These are phyloP conservation scores for Watsonalla binaria DNA, from an alignment of 2,888 invertebrate genomes.

Conservation along the genomic window DNA sequence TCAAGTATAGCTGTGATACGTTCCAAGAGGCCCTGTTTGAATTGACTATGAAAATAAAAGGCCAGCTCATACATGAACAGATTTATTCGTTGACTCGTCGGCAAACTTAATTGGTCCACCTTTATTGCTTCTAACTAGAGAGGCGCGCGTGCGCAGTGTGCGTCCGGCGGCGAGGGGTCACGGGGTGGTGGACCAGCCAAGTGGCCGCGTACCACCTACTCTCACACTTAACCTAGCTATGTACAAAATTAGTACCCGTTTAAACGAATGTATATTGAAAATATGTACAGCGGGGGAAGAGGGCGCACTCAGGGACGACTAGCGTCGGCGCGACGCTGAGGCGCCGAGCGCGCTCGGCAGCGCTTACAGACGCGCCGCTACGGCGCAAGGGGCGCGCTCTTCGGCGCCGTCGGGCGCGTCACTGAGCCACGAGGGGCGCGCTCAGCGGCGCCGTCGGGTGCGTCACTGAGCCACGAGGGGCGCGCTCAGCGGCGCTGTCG, in stretches of 20 bases:
- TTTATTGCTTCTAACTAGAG: constrained; percentile 67
- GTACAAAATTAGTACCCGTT: constrained; percentile 73
- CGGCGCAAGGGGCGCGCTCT: constrained; percentile 41
- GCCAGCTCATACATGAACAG: constrained; percentile 56
- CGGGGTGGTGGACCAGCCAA: constrained; percentile 66
- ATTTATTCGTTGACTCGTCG: constrained; percentile 74
- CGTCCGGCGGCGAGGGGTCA: constrained; percentile 17
- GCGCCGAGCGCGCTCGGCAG: constrained; percentile 57
- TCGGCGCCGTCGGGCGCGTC: constrained; percentile 51
- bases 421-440: constrained; percentile 34
- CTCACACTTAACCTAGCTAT: constrained; percentile 69
- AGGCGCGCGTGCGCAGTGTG: constrained; percentile 26
- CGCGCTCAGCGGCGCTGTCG: constrained; percentile 63
- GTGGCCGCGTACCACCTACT: constrained; percentile 62
- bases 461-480: constrained; percentile 10
- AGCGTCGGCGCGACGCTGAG: constrained; percentile 5
- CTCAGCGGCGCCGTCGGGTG: constrained; percentile 83
- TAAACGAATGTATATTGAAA: constrained; percentile 55
- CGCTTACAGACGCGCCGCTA: constrained; percentile 22
- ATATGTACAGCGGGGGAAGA: constrained; percentile 53
- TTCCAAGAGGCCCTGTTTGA: no score
- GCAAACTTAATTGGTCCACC: constrained; percentile 75
- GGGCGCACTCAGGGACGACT: constrained; percentile 11
- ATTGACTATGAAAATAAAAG: constrained; percentile 30
- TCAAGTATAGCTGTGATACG: no score